Conservation (phyloP, 2,888 invertebrate genomes). For the Brenthis ino region DNA sequence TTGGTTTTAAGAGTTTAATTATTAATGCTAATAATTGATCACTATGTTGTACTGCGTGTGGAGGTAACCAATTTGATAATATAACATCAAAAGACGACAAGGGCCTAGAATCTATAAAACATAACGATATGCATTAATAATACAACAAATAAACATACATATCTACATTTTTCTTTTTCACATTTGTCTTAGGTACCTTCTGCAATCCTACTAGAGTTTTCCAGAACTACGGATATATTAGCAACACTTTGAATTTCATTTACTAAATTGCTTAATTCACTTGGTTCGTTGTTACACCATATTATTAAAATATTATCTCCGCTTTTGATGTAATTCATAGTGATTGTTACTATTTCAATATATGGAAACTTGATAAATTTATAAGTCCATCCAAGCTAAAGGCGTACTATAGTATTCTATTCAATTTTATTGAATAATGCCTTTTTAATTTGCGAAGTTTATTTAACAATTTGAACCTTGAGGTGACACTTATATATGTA, state of each 20-base stretch:
- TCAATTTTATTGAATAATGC: too few relatives aligned
- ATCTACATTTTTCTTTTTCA: too few relatives aligned
- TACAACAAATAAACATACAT: too few relatives aligned
- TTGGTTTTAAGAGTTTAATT: conserved; percentile 84
- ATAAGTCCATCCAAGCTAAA: too few relatives aligned
- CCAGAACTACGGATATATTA: conserved; percentile 77
- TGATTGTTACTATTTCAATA: background rate
- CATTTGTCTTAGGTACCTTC: conserved; percentile 71
- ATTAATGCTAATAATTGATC: conserved; percentile 79
- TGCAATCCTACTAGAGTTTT: conserved; percentile 83
- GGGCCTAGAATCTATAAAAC: conserved; percentile 77
- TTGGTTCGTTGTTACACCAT: conserved; percentile 78
- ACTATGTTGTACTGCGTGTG: conserved; percentile 64
- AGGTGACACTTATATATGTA: too few relatives aligned
- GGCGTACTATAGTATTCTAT: too few relatives aligned
- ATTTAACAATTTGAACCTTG: too few relatives aligned
- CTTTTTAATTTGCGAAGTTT: too few relatives aligned
- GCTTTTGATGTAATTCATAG: conserved; percentile 49
- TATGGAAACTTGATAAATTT: too few relatives aligned
- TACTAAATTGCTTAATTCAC: conserved; percentile 77
- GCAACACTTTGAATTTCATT: conserved; percentile 74
- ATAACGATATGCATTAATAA: conserved; percentile 1
- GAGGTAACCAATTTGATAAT: conserved; percentile 77
- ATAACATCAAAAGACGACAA: conserved; percentile 84
- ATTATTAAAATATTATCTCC: conserved; percentile 80